Percentiles rank a stretch among this genome's conserved stretches.
These are phyloP conservation scores for Sarcophaga subvicina DNA, from an alignment of 2,888 invertebrate genomes.

Conservation along the genomic window DNA sequence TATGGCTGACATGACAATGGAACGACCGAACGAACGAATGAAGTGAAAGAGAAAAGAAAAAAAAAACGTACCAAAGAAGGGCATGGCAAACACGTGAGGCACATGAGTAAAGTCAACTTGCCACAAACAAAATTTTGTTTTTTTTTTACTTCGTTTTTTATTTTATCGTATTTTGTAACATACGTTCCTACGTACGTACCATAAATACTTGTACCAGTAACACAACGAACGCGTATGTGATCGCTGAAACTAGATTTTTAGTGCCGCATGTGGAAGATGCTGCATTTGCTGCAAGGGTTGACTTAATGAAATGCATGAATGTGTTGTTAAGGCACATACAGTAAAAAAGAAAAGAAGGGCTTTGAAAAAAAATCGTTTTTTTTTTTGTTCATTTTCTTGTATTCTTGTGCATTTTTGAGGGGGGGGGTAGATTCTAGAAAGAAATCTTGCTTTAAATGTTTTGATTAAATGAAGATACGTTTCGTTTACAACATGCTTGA, in stretches of 20 bases:
- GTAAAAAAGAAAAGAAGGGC: neutral
- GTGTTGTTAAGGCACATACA: slow-evolving; percentile 8
- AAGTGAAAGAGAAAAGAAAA: slow-evolving; percentile 10
- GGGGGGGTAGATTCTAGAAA: neutral
- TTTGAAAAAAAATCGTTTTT: slow-evolving; percentile 7
- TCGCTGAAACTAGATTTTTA: slow-evolving; percentile 38
- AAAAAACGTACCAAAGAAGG: slow-evolving; percentile 29
- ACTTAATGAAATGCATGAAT: neutral
- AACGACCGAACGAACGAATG: slow-evolving; percentile 5
- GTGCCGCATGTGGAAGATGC: neutral
- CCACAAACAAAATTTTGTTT: slow-evolving; percentile 14
- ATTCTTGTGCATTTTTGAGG: neutral
- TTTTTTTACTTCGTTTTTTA: too few species aligned
- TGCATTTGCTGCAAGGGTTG: neutral
- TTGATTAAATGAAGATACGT: slow-evolving; percentile 47
- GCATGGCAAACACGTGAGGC: slow-evolving; percentile 57
- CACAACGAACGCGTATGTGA: slow-evolving; percentile 9
- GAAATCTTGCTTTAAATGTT: slow-evolving; percentile 18
- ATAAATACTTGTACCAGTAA: slow-evolving; percentile 24
- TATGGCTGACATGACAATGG: slow-evolving; percentile 43
- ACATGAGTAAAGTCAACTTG: slow-evolving; percentile 43
- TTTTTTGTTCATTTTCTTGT: neutral
- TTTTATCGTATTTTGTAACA: too few species aligned
- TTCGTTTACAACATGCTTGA: slow-evolving; percentile 5
- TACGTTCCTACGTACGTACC: too few species aligned